phyloP scores from a whole-genome alignment of 2,797 vertebrate species.

The Paratrypauchen microcephalus region DNA sequence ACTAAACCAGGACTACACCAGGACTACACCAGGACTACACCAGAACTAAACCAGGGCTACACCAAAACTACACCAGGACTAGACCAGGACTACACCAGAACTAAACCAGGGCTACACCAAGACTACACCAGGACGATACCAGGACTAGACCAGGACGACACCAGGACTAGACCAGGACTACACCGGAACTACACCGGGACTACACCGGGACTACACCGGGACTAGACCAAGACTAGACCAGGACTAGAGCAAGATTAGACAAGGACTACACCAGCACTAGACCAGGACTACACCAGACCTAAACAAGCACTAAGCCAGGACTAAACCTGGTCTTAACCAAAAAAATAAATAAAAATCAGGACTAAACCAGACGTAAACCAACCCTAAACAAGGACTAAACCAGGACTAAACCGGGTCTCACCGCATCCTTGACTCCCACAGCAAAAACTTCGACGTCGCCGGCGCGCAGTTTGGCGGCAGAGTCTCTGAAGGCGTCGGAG shows the following conservation, averaged over 20 bases:
- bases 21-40: neutral
- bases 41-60: too few relatives aligned
- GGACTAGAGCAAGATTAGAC: neutral
- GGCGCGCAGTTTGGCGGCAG: constrained; percentile 85
- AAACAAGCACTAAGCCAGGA: neutral
- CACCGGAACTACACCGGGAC: neutral
- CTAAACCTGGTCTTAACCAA: too few relatives aligned
- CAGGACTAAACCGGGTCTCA: neutral
- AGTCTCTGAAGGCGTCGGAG: constrained; percentile 92
- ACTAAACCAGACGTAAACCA: neutral
- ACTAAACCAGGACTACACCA: neutral
- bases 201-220: neutral
- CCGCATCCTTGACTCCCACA: constrained; percentile 96
- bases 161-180: neutral
- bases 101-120: too few relatives aligned
- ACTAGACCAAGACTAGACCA: too few relatives aligned
- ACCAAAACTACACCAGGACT: neutral
- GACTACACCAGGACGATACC: neutral
- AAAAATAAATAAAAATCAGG: too few relatives aligned
- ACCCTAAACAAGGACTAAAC: neutral
- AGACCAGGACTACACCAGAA: neutral
- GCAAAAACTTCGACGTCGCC: constrained; percentile 95
- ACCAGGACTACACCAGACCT: neutral
- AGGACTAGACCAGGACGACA: neutral
- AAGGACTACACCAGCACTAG: neutral